Percentiles rank a stretch among this genome's conserved stretches.
phyloP scores from a whole-genome alignment of 2,113 vertebrate genomes.

The Odontophorus gujanensis region DNA sequence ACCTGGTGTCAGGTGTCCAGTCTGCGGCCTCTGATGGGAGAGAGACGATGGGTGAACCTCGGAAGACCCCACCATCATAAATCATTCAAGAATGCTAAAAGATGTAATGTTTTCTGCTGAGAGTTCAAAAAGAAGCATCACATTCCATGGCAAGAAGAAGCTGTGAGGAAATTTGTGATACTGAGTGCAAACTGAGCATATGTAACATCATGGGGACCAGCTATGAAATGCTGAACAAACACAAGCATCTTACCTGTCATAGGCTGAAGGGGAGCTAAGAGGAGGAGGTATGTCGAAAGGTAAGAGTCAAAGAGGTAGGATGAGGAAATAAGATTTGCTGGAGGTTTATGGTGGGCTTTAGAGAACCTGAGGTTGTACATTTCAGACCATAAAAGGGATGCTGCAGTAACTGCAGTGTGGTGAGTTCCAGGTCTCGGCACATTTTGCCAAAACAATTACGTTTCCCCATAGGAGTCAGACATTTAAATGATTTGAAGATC shows the following conservation, averaged over 20 bases:
- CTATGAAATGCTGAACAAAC: not conserved
- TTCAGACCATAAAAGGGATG: not conserved
- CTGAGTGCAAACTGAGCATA: not conserved
- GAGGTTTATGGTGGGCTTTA: not conserved
- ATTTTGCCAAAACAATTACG: not conserved
- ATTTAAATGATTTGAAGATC: not conserved
- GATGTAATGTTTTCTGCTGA: not conserved
- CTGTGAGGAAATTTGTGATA: not conserved
- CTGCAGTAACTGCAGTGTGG: not conserved
- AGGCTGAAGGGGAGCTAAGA: not conserved
- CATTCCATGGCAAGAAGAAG: not conserved
- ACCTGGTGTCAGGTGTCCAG: fast-evolving
- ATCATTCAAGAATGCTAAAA: not conserved
- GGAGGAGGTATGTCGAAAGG: not conserved
- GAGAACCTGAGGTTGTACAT: not conserved
- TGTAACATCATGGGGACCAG: not conserved
- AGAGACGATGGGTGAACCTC: not conserved
- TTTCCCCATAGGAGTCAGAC: not conserved
- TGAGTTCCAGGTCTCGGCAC: not conserved
- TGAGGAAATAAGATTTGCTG: not conserved
- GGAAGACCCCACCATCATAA: not conserved
- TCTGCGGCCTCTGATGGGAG: fast-evolving
- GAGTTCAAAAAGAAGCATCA: not conserved
- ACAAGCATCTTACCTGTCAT: not conserved
- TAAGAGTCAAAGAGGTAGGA: not conserved